Evolutionary conservation across 2,888 invertebrate species (phyloP).

Genomic region (Papilio elwesi): DNA sequence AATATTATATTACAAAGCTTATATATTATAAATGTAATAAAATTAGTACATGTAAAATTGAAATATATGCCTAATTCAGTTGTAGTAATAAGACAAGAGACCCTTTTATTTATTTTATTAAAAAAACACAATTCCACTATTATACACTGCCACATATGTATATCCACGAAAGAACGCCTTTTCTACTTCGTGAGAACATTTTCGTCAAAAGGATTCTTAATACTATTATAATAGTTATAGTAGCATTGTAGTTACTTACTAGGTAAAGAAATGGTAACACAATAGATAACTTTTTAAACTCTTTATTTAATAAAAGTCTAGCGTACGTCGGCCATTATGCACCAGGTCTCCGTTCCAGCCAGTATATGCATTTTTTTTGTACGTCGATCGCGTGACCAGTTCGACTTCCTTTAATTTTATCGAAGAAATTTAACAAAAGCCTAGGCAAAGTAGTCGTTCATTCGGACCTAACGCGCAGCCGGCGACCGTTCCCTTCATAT

Average conservation of each 20-base stretch:
- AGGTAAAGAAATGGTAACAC: slow-evolving; percentile 21
- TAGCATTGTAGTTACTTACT: slow-evolving; percentile 11
- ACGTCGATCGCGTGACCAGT: slow-evolving; percentile 28
- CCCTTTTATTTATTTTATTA: too few species aligned
- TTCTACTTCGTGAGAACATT: slow-evolving; percentile 2
- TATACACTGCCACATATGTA: not conserved
- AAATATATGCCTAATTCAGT: too few species aligned
- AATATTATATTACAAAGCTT: too few species aligned
- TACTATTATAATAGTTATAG: slow-evolving; percentile 9
- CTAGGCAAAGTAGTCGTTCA: slow-evolving; percentile 39
- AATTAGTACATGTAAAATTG: too few species aligned
- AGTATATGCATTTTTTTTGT: slow-evolving; percentile 12
- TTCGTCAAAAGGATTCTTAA: not conserved
- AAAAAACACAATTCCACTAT: too few species aligned
- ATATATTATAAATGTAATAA: too few species aligned
- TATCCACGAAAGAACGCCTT: not conserved
- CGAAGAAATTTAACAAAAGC: slow-evolving; percentile 22
- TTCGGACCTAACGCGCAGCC: slow-evolving; percentile 27
- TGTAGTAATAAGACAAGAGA: too few species aligned
- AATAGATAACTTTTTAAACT: slow-evolving; percentile 25
- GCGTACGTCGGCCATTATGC: slow-evolving; percentile 22
- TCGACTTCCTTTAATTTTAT: slow-evolving; percentile 23
- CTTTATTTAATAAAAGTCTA: slow-evolving; percentile 26
- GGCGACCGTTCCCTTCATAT: slow-evolving; percentile 39
- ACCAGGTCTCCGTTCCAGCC: not conserved